Evolutionary conservation across 1,140 invertebrate genomes (phyloP).

Genomic region (Pogonomyrmex californicus): DNA sequence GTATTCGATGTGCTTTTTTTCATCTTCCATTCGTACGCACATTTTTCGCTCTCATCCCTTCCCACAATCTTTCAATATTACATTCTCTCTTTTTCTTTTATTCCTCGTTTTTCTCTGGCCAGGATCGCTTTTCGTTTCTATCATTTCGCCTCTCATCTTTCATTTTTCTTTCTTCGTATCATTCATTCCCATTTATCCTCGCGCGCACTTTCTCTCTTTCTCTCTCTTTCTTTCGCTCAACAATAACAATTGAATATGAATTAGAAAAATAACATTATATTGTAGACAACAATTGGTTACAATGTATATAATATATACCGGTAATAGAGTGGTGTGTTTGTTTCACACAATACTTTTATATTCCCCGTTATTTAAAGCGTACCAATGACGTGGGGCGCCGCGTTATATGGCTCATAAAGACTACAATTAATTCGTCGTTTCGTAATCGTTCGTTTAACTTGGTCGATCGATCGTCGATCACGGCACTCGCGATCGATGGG

Average conservation of each 20-base stretch:
- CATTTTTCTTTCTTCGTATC: constrained; percentile 28
- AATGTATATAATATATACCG: constrained; percentile 82
- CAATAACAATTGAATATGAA: constrained; percentile 87
- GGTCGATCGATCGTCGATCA: constrained; percentile 72
- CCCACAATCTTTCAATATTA: constrained; percentile 31
- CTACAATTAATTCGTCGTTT: constrained; percentile 73
- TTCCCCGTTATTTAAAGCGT: constrained; percentile 66
- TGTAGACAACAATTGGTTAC: constrained; percentile 87
- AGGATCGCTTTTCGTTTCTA: background rate
- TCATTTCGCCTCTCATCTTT: constrained; percentile 21
- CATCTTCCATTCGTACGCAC: constrained; percentile 31
- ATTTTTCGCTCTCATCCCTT: constrained; percentile 22
- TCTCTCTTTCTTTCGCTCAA: constrained; percentile 78
- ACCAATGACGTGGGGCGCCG: constrained; percentile 72
- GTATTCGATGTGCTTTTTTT: constrained; percentile 62
- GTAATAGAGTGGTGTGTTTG: constrained; percentile 73
- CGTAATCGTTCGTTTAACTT: constrained; percentile 62
- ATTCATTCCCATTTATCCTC: constrained; percentile 25
- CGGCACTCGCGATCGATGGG: constrained; percentile 65
- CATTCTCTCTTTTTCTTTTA: background rate
- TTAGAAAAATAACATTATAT: constrained; percentile 88
- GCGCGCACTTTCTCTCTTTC: constrained; percentile 65
- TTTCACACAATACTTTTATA: constrained; percentile 74
- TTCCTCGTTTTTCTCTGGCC: background rate
- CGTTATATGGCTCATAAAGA: constrained; percentile 66